Evolutionary conservation across 1,140 invertebrate genomes (phyloP), one percentile per base, ranked within the genome.

Genomic region (Cataglyphis hispanica): DNA sequence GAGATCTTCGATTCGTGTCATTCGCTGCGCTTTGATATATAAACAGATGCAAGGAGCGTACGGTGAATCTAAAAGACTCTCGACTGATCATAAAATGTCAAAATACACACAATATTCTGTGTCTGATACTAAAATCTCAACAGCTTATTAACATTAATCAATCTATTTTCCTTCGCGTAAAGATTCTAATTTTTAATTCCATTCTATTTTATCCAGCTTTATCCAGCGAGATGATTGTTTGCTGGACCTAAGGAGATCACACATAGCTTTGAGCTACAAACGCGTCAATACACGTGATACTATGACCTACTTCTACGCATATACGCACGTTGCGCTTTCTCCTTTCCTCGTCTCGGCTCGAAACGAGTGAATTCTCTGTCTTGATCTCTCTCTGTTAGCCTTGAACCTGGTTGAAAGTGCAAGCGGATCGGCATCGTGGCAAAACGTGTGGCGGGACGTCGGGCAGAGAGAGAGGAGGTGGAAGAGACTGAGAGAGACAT

Each of bases 401-500:
- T 92, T 91, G 87, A 92, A 92, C 91, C 87, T 89, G 91, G 56
- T 88, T 72, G 93, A 94, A 92, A 94, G 94, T 92, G 91, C 92
- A 93, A 94, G 93, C 94, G 89, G 84, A 86, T 85, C 77, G 69
- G 84, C 61, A 63, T 43, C 64, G 58, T 34, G 61, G 61, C 56
- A 84, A 60, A 66, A 46, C 66, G 63, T 27, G 25, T 75, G 69
- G 50, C 69, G 61, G 43, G 53, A 50, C 50, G 40, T 66, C 40
- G 84, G 27, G 31, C 61, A 76, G 43, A 43, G 70, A 43, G 70
- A 70, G 75, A 77, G 70, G 56, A 77, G 63, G 84, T 85, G 78
- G 77, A 61, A 74, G 84, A 86, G 67, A 53, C 60, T n/a, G 56
- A 85, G 53, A 87, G 64, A 84, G 88, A 85, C 46, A 85, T 76